phyloP scores from a whole-genome alignment of 2,888 invertebrate genomes.

The Habrosyne pyritoides region DNA sequence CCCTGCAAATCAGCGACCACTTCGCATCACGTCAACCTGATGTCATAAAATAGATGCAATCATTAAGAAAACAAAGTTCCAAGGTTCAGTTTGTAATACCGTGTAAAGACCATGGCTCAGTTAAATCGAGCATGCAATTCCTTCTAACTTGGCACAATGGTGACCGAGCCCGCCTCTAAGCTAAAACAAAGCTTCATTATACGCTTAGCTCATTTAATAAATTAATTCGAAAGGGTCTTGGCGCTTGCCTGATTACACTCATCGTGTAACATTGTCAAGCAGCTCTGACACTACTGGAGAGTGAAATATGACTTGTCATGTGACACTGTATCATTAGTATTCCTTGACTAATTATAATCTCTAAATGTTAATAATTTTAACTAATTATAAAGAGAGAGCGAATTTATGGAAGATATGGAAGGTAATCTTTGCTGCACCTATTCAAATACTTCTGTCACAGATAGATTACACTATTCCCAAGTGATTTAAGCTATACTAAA shows the following conservation, averaged over 20 bases:
- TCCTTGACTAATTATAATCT: no score
- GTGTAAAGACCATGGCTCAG: conserved; percentile 41
- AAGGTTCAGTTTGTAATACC: conserved; percentile 19
- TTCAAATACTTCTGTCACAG: no score
- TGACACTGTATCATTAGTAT: background rate
- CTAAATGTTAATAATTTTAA: no score
- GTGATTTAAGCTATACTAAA: no score
- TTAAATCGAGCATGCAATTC: conserved; percentile 50
- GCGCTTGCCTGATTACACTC: conserved; percentile 49
- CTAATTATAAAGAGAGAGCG: no score
- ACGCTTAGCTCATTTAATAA: conserved; percentile 69
- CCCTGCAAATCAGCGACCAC: no score
- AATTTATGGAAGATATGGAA: no score
- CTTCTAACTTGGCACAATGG: conserved; percentile 55
- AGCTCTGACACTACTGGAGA: conserved; percentile 30
- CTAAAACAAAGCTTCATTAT: conserved; percentile 69
- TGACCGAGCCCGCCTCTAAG: conserved; percentile 42
- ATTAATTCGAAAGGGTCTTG: conserved; percentile 64
- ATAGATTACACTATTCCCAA: no score
- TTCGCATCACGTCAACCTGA: no score
- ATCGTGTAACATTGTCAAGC: conserved; percentile 47
- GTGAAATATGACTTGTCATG: background rate
- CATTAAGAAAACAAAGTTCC: background rate
- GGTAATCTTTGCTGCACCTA: no score
- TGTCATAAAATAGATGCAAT: background rate